phyloP scores from a whole-genome alignment of 2,113 vertebrate genomes.

The Hippocampus mohnikei region DNA sequence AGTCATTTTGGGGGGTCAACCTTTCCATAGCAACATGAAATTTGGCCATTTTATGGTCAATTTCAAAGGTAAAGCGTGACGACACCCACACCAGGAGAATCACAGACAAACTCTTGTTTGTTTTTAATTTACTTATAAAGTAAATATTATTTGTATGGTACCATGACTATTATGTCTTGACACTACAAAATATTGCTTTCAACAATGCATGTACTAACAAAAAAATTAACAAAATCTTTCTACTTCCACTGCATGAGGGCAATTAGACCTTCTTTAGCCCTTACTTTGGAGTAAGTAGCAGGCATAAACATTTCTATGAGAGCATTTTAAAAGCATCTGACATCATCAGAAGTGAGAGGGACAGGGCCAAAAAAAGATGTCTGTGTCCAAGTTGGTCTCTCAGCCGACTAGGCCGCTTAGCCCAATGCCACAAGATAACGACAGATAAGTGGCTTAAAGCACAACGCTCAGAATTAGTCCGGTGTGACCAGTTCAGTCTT shows the following conservation, averaged over 20 bases:
- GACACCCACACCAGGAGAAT: too few relatives aligned
- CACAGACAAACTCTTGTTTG: neutral
- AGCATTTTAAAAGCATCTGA: constrained; percentile 1
- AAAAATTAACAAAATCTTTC: neutral
- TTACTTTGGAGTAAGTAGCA: neutral
- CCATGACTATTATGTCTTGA: neutral
- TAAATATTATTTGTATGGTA: neutral
- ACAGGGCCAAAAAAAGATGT: neutral
- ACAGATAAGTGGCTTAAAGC: constrained; percentile 54
- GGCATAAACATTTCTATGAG: neutral
- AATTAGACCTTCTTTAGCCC: neutral
- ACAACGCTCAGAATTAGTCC: constrained; percentile 45
- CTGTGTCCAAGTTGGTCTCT: neutral
- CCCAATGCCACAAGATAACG: constrained; percentile 52
- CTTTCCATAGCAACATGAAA: too few relatives aligned
- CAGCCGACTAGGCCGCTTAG: constrained; percentile 47
- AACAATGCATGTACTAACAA: neutral
- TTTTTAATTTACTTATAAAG: neutral
- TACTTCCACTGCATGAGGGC: neutral
- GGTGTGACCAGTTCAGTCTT: constrained; percentile 25
- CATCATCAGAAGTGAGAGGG: neutral
- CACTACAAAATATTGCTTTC: neutral
- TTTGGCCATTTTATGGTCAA: neutral
- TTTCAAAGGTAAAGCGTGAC: neutral
- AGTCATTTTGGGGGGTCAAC: too few relatives aligned